These are phyloP conservation scores for Clarias macrocephalus DNA, from an alignment of 2,113 vertebrate species.

Conservation along the genomic window DNA sequence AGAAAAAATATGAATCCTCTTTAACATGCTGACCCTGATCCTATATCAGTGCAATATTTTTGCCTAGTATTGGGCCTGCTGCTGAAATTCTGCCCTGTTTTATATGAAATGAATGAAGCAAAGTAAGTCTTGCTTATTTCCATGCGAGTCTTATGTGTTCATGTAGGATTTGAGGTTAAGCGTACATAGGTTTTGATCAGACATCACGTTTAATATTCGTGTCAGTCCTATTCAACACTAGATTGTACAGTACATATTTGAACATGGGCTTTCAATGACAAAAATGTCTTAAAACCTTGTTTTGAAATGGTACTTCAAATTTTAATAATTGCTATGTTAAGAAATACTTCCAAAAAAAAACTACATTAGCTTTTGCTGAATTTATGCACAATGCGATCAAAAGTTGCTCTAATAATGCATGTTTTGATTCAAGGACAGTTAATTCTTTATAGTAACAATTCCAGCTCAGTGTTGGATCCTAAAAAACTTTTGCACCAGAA, in stretches of 20 bases:
- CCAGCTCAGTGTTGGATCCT: background rate
- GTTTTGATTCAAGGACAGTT: slow-evolving; percentile 17
- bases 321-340: background rate
- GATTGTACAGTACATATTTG: background rate
- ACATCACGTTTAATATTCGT: background rate
- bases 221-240: too few relatives aligned
- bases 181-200: background rate
- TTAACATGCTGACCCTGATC: background rate
- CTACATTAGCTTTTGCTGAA: background rate
- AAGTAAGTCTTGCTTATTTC: background rate
- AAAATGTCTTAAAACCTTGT: background rate
- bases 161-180: background rate
- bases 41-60: background rate
- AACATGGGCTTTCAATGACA: background rate
- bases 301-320: background rate
- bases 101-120: background rate
- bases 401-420: background rate
- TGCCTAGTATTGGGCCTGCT: background rate
- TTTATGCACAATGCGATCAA: background rate
- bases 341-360: background rate
- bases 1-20: background rate
- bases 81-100: background rate
- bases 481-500: slow-evolving; percentile 20
- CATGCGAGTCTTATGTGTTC: background rate
- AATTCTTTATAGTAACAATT: slow-evolving; percentile 28